These are phyloP conservation scores for Stratiolaelaps scimitus DNA, from an alignment of 1,140 invertebrate species.

Conservation along the genomic window DNA sequence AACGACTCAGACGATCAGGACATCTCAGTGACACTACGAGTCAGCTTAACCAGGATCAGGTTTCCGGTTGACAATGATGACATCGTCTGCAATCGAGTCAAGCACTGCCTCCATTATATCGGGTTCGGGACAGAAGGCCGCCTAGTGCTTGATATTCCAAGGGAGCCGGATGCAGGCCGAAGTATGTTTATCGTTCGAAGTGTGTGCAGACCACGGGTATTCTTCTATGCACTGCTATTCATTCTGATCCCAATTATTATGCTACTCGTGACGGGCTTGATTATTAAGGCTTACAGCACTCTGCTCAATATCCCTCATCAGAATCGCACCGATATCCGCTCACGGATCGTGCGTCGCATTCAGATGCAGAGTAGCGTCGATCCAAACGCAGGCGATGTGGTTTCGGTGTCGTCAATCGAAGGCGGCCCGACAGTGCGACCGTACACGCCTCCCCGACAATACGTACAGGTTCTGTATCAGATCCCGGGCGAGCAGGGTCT, in stretches of 20 bases:
- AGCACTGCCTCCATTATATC: slow-evolving; percentile 17
- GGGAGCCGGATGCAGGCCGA: slow-evolving; percentile 17
- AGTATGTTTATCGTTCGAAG: slow-evolving; percentile 17
- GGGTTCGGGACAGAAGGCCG: slow-evolving; percentile 13
- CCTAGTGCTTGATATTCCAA: slow-evolving; percentile 1
- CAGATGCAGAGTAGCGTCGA: not conserved
- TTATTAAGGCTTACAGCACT: slow-evolving; percentile 24
- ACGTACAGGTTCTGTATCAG: slow-evolving; percentile 12
- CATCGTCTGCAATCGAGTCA: slow-evolving; percentile 18
- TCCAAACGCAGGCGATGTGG: no score
- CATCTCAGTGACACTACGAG: slow-evolving; percentile 8
- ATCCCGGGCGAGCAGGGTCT: slow-evolving; percentile 15
- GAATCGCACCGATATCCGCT: slow-evolving; percentile 1
- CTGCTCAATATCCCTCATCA: not conserved
- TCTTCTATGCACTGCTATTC: slow-evolving; percentile 26
- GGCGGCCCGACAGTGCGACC: not conserved
- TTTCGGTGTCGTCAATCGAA: not conserved
- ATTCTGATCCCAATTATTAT: slow-evolving; percentile 24
- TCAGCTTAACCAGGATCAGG: slow-evolving; percentile 12
- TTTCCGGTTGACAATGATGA: slow-evolving; percentile 8
- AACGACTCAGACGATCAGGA: slow-evolving; percentile 1
- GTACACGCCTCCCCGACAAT: slow-evolving; percentile 1
- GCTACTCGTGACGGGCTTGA: slow-evolving; percentile 16
- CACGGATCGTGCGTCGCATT: slow-evolving; percentile 2
- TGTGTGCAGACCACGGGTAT: slow-evolving; percentile 7